These are phyloP conservation scores for Coccyzus lansbergi DNA, from an alignment of 2,797 vertebrate genomes.

Conservation along the genomic window DNA sequence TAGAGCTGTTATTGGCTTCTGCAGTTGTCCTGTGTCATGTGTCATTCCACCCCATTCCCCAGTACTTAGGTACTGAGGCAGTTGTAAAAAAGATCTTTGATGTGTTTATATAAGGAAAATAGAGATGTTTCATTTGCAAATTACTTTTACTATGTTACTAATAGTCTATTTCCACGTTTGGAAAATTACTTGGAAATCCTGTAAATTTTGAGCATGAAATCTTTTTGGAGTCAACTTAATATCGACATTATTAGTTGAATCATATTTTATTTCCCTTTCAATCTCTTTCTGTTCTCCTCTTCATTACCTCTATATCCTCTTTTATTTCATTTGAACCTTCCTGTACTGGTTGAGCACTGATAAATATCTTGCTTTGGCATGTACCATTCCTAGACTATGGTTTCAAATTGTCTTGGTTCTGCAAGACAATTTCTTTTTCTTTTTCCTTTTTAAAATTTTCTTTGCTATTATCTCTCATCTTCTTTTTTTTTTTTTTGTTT, in stretches of 20 bases:
- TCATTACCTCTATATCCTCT: neutral
- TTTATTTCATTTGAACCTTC: neutral
- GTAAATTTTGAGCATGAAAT: neutral
- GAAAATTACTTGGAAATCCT: neutral
- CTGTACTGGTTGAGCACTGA: neutral
- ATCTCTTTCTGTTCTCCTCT: neutral
- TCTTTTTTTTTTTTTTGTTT: neutral
- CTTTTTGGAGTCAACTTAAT: neutral
- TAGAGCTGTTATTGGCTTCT: neutral
- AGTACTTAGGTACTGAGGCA: neutral
- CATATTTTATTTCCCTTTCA: neutral
- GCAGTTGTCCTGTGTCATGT: neutral
- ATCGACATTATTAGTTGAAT: neutral
- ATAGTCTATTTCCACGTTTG: neutral
- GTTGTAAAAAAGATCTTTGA: neutral
- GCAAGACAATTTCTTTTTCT: neutral
- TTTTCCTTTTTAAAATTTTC: neutral
- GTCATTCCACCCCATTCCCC: neutral
- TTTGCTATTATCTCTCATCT: neutral
- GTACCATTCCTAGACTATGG: neutral
- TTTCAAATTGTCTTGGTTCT: neutral
- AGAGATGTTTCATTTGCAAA: neutral
- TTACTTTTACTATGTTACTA: neutral
- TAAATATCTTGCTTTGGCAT: neutral
- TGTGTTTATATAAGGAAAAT: neutral